Base-by-base conservation (phyloP, 1,140 invertebrate genomes). In the Trachymyrmex cornetzi region DNA sequence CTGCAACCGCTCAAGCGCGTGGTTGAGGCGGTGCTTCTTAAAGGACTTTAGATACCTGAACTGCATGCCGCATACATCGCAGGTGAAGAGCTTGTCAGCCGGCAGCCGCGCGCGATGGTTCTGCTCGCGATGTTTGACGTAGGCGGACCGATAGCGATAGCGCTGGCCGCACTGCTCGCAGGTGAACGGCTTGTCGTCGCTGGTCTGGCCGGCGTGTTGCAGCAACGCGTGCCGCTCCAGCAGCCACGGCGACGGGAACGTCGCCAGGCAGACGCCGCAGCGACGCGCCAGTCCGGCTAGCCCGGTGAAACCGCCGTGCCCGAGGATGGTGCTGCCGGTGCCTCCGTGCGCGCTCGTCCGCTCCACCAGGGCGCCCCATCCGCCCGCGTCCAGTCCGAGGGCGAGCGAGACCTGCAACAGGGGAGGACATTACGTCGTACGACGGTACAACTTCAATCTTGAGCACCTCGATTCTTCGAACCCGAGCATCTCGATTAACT, bases 131-230 rank as follows among this genome's bases (percentile, higher is more conserved):
- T 98, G 98, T 92, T 98, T 98, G 50, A 98, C 97, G 94, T 98
- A 98, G 9, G 98, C 98, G 24, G 98, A 98, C 66, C 98, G 96
- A 92, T 98, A 98, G 87, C 98, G 97, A 94, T 98, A 98, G 90
- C 97, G 98, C 91, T 98, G 98, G 11, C 98, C 98, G 94, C 98
- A 98, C 92, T 98, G 98, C 91, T 98, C 98, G 95, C 98, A 98
- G 12, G 98, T 98, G 95, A 98, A 98, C n/a, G 98, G 98, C 92
- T 98, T 98, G 93, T 98, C 98, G 89, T 98, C 97, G 92, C 96
- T 96, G 86, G 95, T 93, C 64, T 96, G 96, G 19, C 96, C 96
- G 4, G 96, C 96, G 93, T 98, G 98, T 92, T 98, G 98, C 0
- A 98, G 94, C 1, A 97, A 96, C 1, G 97, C 97, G 90, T 98